A percentile compares a stretch with the other conserved stretches of the same genome.
These are phyloP conservation scores for Siniperca undulata DNA, from an alignment of 2,797 vertebrate genomes.

Conservation along the genomic window DNA sequence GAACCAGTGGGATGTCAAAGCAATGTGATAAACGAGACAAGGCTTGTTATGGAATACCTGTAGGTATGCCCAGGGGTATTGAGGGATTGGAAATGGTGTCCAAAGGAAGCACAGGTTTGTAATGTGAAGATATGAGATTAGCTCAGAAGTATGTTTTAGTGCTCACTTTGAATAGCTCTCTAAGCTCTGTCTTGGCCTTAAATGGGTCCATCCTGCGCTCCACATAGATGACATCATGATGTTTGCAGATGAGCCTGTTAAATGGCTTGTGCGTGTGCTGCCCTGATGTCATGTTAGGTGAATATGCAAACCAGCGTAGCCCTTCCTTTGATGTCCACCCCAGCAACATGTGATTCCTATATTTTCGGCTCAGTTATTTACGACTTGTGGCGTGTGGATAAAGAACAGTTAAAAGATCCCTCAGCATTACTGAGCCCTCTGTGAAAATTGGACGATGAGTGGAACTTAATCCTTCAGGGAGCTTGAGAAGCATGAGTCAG, in stretches of 20 bases:
- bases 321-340: slow-evolving; percentile 77
- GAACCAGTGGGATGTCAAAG: slow-evolving; percentile 12
- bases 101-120: slow-evolving; percentile 45
- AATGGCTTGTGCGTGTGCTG: slow-evolving; percentile 75
- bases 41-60: slow-evolving; percentile 6
- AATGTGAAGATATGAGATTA: slow-evolving; percentile 47
- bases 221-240: slow-evolving; percentile 78
- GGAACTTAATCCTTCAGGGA: slow-evolving; percentile 80
- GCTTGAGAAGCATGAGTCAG: slow-evolving; percentile 80
- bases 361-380: slow-evolving; percentile 82
- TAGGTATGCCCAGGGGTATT: not conserved
- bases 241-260: slow-evolving; percentile 79
- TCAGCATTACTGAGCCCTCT: slow-evolving; percentile 69
- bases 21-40: not conserved
- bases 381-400: slow-evolving; percentile 78
- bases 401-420: slow-evolving; percentile 75
- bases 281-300: slow-evolving; percentile 75
- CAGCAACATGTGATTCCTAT: slow-evolving; percentile 82
- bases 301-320: slow-evolving; percentile 75
- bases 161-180: slow-evolving; percentile 56
- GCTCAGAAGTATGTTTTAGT: slow-evolving; percentile 46
- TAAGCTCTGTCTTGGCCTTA: slow-evolving; percentile 60
- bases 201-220: slow-evolving; percentile 75
- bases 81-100: slow-evolving; percentile 15
- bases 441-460: slow-evolving; percentile 77